Base-by-base conservation (phyloP, 2,888 invertebrate genomes). In the Drosophila nr. perissopoda region DNA sequence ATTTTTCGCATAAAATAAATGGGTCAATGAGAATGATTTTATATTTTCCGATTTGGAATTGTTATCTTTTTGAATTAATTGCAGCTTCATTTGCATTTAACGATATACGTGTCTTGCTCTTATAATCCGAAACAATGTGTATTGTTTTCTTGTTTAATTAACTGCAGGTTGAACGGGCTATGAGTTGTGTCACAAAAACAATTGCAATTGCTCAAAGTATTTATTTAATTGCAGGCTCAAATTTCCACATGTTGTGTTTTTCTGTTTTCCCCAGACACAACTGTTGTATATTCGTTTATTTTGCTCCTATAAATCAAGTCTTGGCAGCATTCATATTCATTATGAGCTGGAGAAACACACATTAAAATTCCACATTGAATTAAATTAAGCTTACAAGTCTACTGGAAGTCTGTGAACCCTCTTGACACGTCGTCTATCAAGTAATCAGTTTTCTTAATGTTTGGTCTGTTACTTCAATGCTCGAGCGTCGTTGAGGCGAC, bases 351-450 rank as follows among this genome's bases (percentile, higher is more conserved):
- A 71, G 57, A 51, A 2, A 13, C 56, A 49, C 42, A 69, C 71
- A 73, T 78, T 78, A 73, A 69, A 72, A 73, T 66, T 64, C 71
- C 62, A 45, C 63, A 78, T 78, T 64, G 49, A 73, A 83, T 81
- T 82, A 73, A 81, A 83, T 82, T 78, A 78, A 82, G 83, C 83
- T 61, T 63, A 60, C 71, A 62, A 71, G 56, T 69, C 63, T 54
- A 13, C 64, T 59, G 69, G 49, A 62, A 34, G 53, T 56, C 58
- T 38, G 10, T 45, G 62, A 67, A 56, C 72, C 66, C 67, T 70
- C 67, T 60, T 60, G 66, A 77, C 61, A 66, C 57, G 61, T 56
- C 66, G 65, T 53, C 62, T 59, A 67, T 65, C 80, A 63, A 73
- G 76, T 72, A 74, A 77, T 80, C 80, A 80, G 72, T 58, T 80